Evolutionary conservation across 2,888 invertebrate genomes (phyloP).

Genomic region (Azorinus chamasolen): DNA sequence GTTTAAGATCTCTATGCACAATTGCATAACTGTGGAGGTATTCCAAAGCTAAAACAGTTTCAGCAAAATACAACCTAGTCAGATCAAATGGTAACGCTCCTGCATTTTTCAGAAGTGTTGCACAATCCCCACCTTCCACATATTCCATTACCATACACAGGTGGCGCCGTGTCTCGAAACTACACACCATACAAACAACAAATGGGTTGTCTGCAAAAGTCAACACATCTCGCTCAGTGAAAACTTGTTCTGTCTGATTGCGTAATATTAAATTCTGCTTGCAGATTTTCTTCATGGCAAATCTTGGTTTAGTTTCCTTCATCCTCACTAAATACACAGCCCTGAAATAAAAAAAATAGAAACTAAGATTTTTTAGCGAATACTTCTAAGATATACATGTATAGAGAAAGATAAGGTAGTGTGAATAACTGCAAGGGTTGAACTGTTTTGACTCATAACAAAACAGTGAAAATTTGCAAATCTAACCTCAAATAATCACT

Average conservation of each 20-base stretch:
- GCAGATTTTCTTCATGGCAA: slow-evolving; percentile 99
- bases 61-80: slow-evolving; percentile 98
- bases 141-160: slow-evolving; percentile 99
- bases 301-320: slow-evolving; percentile 96
- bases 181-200: slow-evolving; percentile 99
- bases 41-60: slow-evolving; percentile 99
- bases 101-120: slow-evolving; percentile 96
- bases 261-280: slow-evolving; percentile 98
- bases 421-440: no score
- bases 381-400: no score
- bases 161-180: slow-evolving; percentile 99
- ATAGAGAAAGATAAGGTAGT: no score
- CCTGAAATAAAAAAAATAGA: slow-evolving; percentile 77
- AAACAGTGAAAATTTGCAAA: no score
- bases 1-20: slow-evolving; percentile 99
- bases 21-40: slow-evolving; percentile 99
- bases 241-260: slow-evolving; percentile 98
- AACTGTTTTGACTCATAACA: no score
- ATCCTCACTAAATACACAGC: slow-evolving; percentile 99
- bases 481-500: no score
- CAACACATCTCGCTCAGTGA: slow-evolving; percentile 99
- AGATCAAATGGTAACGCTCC: slow-evolving; percentile 98
- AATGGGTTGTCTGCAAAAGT: slow-evolving; percentile 99
- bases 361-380: no score
- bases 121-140: slow-evolving; percentile 99